phyloP scores from a whole-genome alignment of 2,797 vertebrate species.

The Periparus ater region DNA sequence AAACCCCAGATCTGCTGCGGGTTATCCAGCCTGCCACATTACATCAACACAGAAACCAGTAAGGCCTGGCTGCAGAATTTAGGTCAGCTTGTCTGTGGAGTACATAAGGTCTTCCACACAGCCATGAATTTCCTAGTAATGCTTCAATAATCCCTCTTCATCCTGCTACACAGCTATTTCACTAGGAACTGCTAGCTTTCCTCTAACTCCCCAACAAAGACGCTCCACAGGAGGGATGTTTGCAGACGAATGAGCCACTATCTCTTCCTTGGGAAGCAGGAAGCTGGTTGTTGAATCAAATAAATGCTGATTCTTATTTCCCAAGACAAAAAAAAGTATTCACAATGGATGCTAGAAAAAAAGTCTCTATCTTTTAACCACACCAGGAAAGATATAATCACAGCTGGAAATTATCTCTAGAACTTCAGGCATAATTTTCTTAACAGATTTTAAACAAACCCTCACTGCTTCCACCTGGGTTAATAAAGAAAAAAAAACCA shows the following conservation, averaged over 20 bases:
- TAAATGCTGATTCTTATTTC: not conserved
- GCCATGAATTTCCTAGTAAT: constrained; percentile 48
- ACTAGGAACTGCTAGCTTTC: not conserved
- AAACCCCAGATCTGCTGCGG: not conserved
- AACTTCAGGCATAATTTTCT: not conserved
- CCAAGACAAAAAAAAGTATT: not conserved
- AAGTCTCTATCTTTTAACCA: not conserved
- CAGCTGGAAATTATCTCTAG: not conserved
- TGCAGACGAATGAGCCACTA: not conserved
- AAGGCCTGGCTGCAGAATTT: constrained; percentile 37
- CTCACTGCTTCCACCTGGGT: not conserved
- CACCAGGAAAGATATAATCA: not conserved
- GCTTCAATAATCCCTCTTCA: constrained; percentile 56
- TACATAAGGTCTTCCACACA: constrained; percentile 24
- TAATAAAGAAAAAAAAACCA: not conserved
- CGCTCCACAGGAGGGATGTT: constrained; percentile 38
- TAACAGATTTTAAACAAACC: not conserved
- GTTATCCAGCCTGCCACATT: constrained; percentile 31
- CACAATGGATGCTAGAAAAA: not conserved
- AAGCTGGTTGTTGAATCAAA: constrained; percentile 22
- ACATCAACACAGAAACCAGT: not conserved
- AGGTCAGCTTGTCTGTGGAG: constrained; percentile 59
- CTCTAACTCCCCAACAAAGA: constrained; percentile 8
- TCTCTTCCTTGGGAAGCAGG: constrained; percentile 55
- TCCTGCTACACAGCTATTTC: constrained; percentile 18